Percentiles rank a stretch among this genome's conserved stretches.
These are phyloP conservation scores for Aratinga solstitialis DNA, from an alignment of 2,797 vertebrate genomes.

Conservation along the genomic window DNA sequence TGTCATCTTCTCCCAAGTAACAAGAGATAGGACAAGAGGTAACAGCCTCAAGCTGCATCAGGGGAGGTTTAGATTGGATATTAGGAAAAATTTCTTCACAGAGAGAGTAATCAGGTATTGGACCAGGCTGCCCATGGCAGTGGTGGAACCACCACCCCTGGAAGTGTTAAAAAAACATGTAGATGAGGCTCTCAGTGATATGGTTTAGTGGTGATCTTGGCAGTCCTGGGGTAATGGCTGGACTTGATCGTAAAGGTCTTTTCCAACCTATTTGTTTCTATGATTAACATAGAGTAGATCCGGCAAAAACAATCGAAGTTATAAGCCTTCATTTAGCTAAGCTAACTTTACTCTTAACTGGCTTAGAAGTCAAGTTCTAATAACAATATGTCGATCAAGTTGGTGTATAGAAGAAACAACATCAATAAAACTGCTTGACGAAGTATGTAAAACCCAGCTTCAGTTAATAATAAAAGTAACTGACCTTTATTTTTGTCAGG, in stretches of 20 bases:
- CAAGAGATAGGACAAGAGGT: not conserved
- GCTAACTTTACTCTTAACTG: not conserved
- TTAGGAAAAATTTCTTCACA: not conserved
- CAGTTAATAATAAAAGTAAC: not conserved
- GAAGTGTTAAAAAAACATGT: not conserved
- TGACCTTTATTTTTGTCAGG: constrained; percentile 86
- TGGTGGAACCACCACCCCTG: not conserved
- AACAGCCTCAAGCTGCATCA: not conserved
- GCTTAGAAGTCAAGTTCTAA: not conserved
- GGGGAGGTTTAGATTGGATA: not conserved
- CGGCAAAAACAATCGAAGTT: not conserved
- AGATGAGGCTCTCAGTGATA: not conserved
- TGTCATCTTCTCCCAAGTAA: not conserved
- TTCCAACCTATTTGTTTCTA: not conserved
- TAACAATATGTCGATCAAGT: not conserved
- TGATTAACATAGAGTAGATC: not conserved
- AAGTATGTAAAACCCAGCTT: not conserved
- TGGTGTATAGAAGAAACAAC: not conserved
- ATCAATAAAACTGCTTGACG: not conserved
- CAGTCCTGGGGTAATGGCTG: not conserved
- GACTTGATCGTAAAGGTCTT: not conserved
- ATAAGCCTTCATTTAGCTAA: not conserved
- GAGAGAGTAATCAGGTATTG: not conserved
- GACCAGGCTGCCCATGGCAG: not conserved
- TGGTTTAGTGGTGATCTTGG: not conserved